These are phyloP conservation scores for Epicauta chinensis DNA, from an alignment of 1,140 invertebrate genomes.

Conservation along the genomic window DNA sequence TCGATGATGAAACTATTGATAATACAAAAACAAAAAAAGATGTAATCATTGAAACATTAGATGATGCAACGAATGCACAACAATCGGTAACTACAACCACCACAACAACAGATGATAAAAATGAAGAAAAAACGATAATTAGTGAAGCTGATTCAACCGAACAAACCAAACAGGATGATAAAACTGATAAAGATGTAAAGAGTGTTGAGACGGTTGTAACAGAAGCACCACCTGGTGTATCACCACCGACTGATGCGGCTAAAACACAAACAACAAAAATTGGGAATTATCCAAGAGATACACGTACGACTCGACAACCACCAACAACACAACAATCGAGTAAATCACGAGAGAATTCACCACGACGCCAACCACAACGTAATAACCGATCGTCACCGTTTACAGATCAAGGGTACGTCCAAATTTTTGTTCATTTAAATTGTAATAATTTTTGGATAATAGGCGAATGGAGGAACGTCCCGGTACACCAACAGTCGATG, in stretches of 20 bases:
- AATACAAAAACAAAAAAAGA: neutral
- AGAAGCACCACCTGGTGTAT: constrained; percentile 38
- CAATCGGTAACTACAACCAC: constrained; percentile 6
- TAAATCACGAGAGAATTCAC: constrained; percentile 9
- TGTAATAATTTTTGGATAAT: constrained; percentile 1
- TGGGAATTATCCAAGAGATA: too few species aligned
- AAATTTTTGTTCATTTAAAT: neutral
- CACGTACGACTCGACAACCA: neutral
- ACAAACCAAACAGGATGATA: constrained; percentile 24
- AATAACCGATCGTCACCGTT: constrained; percentile 6
- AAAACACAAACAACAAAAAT: constrained; percentile 13
- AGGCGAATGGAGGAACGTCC: constrained; percentile 51
- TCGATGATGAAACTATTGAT: neutral
- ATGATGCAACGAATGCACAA: neutral
- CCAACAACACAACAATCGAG: neutral
- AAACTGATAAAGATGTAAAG: constrained; percentile 6
- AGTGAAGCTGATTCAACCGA: constrained; percentile 42
- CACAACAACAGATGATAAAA: constrained; percentile 27
- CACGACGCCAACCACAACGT: neutral
- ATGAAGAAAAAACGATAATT: constrained; percentile 42
- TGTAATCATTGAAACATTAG: neutral
- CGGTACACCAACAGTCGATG: constrained; percentile 64
- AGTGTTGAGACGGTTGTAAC: constrained; percentile 12
- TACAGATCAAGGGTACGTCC: constrained; percentile 12
- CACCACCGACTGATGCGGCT: constrained; percentile 26